These are phyloP conservation scores for Laterallus jamaicensis DNA, from an alignment of 2,113 vertebrate species.

Conservation along the genomic window DNA sequence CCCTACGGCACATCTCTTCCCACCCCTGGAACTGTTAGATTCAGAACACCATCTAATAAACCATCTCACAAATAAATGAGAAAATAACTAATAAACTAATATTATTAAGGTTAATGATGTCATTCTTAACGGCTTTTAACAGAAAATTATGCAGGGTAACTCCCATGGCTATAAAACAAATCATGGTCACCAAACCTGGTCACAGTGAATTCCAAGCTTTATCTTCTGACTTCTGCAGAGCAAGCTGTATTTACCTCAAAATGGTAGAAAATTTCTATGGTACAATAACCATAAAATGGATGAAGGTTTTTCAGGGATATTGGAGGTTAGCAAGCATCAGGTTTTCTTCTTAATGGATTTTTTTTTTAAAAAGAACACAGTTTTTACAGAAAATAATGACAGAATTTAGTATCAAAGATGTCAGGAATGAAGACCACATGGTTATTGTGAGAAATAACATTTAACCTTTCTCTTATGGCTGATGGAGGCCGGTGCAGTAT, in stretches of 20 bases:
- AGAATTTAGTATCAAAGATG: constrained; percentile 75
- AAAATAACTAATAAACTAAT: background rate
- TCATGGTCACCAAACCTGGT: background rate
- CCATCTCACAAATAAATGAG: background rate
- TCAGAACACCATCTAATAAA: background rate
- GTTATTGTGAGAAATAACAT: constrained; percentile 80
- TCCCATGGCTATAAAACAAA: background rate
- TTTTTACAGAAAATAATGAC: constrained; percentile 74
- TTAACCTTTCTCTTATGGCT: constrained; percentile 80
- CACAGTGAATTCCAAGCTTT: constrained; percentile 20
- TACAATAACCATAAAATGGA: constrained; percentile 58
- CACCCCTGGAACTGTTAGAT: too few species aligned
- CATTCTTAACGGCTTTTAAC: background rate
- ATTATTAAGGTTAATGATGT: background rate
- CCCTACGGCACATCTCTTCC: background rate
- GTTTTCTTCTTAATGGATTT: constrained; percentile 50
- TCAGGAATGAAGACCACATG: constrained; percentile 79
- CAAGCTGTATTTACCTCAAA: background rate
- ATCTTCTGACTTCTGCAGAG: background rate
- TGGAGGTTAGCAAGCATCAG: constrained; percentile 20
- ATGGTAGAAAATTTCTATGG: constrained; percentile 1
- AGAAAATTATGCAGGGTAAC: background rate
- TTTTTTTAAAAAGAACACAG: constrained; percentile 70
- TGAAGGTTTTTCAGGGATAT: constrained; percentile 56
- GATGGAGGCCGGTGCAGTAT: constrained; percentile 76